Conservation (phyloP, 2,888 invertebrate species). For the Machimus rusticus region DNA sequence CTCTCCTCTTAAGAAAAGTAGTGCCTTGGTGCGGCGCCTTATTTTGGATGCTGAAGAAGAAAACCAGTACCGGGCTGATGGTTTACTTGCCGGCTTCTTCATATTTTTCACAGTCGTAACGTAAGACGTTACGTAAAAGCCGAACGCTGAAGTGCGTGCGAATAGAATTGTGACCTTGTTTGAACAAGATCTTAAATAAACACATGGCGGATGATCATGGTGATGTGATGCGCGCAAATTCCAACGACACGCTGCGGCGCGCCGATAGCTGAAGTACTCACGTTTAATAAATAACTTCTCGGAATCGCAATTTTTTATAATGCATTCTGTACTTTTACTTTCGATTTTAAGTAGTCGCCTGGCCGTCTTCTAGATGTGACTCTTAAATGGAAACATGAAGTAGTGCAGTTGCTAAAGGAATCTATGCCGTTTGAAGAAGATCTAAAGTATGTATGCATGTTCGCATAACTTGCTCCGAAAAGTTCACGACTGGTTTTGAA, state of each 20-base stretch:
- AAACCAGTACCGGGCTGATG: background rate
- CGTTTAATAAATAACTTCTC: background rate
- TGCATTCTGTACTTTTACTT: background rate
- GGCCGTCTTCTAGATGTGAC: background rate
- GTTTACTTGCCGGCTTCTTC: background rate
- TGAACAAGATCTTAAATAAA: slow-evolving; percentile 7
- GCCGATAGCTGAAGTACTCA: background rate
- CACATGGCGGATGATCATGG: background rate
- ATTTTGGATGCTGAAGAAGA: background rate
- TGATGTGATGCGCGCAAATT: background rate
- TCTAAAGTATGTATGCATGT: background rate
- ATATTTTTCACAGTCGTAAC: background rate
- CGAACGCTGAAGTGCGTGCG: background rate
- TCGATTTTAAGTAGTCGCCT: background rate
- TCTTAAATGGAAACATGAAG: background rate
- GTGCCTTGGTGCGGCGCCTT: background rate
- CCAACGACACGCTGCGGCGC: background rate
- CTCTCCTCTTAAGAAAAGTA: background rate
- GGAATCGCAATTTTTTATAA: background rate
- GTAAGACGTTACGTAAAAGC: background rate
- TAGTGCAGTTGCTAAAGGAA: background rate
- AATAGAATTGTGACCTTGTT: slow-evolving; percentile 2
- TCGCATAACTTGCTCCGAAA: background rate
- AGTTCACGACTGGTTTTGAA: background rate
- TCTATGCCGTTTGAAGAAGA: background rate